A percentile compares a stretch with the other conserved stretches of the same genome.
Evolutionary conservation across 2,888 invertebrate genomes (phyloP).

Genomic region (Labia minor): DNA sequence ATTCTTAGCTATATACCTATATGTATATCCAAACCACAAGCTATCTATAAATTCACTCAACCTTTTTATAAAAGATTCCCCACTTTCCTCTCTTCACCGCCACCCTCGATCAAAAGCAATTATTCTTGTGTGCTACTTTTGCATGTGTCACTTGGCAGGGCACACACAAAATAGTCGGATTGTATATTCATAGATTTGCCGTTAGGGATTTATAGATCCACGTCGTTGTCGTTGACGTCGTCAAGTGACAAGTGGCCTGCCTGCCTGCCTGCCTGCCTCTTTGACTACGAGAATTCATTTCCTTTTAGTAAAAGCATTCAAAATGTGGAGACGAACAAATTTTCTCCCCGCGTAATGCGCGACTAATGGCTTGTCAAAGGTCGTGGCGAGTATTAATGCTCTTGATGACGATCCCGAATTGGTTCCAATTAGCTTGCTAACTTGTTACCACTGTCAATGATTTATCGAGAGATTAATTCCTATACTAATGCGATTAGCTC

Average conservation of each 20-base stretch:
- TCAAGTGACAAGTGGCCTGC: not conserved
- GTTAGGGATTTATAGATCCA: not conserved
- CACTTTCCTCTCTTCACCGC: not conserved
- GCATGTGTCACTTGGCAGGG: not conserved
- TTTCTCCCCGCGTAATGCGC: not conserved
- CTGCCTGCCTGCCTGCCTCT: not conserved
- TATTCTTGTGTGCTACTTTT: not conserved
- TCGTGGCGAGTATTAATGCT: not conserved
- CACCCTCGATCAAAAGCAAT: slow-evolving; percentile 3
- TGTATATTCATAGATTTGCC: not conserved
- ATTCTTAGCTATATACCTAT: not conserved
- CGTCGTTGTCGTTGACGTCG: not conserved
- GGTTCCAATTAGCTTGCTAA: not conserved
- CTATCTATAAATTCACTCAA: not conserved
- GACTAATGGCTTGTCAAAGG: slow-evolving; percentile 8
- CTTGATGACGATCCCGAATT: not conserved
- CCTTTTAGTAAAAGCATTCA: too few relatives aligned
- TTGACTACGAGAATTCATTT: not conserved
- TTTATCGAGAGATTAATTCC: too few relatives aligned
- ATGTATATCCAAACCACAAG: not conserved
- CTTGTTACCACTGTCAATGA: too few relatives aligned
- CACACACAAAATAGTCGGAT: not conserved
- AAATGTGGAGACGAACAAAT: not conserved
- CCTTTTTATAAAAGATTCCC: not conserved
- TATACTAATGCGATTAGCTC: too few relatives aligned